Conservation (phyloP, 2,113 vertebrate species). For the Pteropus alecto region DNA sequence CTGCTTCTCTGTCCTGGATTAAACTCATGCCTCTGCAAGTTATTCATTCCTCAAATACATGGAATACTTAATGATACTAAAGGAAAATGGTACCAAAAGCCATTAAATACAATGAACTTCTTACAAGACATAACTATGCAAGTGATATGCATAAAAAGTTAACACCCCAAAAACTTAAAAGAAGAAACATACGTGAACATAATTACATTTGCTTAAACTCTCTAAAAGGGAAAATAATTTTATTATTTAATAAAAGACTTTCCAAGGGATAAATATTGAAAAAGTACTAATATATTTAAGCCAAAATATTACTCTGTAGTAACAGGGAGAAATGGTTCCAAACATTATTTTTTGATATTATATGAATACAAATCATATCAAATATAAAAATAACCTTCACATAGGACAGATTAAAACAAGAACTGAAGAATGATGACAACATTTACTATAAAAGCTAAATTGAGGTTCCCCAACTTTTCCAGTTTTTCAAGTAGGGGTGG, state of each 20-base stretch:
- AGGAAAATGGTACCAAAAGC: not conserved
- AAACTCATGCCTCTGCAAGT: not conserved
- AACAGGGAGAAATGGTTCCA: not conserved
- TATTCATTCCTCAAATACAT: not conserved
- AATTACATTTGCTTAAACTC: slow-evolving; percentile 13
- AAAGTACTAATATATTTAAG: not conserved
- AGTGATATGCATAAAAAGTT: not conserved
- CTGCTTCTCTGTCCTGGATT: not conserved
- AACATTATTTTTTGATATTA: not conserved
- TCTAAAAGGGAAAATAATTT: slow-evolving; percentile 3
- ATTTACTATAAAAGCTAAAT: not conserved
- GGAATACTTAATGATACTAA: not conserved
- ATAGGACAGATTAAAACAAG: not conserved
- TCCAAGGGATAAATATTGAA: not conserved
- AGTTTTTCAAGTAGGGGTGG: not conserved
- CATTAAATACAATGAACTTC: not conserved
- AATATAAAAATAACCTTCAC: not conserved
- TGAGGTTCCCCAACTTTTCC: not conserved
- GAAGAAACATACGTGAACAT: not conserved
- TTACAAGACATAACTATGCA: not conserved
- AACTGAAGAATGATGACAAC: not conserved
- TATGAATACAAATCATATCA: not conserved
- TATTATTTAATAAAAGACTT: not conserved
- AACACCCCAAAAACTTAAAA: not conserved
- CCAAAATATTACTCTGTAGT: not conserved